A percentile compares a stretch with the other conserved stretches of the same genome.
These are phyloP conservation scores for Gymnorhina tibicen DNA, from an alignment of 2,113 vertebrate genomes.

Conservation along the genomic window DNA sequence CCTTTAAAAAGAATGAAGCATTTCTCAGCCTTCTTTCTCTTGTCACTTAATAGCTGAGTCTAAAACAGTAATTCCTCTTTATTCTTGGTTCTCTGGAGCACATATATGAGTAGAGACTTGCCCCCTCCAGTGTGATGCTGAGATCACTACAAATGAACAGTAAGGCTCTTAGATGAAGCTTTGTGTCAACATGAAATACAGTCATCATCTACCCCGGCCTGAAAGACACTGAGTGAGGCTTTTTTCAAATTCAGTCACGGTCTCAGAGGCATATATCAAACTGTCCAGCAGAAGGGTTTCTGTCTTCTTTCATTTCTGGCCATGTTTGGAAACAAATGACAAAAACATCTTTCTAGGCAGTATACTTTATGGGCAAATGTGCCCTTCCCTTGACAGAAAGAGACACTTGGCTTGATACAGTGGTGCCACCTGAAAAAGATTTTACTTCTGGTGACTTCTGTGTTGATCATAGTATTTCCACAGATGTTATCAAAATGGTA, in stretches of 20 bases:
- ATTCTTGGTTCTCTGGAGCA: neutral
- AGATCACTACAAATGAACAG: neutral
- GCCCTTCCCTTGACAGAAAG: neutral
- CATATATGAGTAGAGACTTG: neutral
- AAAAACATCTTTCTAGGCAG: neutral
- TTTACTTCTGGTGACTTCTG: neutral
- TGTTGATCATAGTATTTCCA: neutral
- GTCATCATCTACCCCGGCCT: neutral
- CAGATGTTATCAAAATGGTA: neutral
- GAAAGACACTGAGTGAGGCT: neutral
- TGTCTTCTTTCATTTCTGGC: neutral
- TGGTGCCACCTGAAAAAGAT: neutral
- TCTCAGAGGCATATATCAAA: neutral
- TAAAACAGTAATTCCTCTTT: neutral
- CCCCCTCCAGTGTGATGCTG: neutral
- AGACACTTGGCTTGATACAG: neutral
- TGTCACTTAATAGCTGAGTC: neutral
- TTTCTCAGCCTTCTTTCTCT: neutral
- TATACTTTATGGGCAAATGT: neutral
- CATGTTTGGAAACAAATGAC: neutral
- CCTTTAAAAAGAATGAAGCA: neutral
- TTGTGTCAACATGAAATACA: neutral
- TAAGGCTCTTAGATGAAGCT: neutral
- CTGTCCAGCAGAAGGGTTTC: neutral
- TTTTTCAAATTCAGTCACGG: neutral